Base-by-base conservation (phyloP, 2,888 invertebrate species). In the Xylota sylvarum region DNA sequence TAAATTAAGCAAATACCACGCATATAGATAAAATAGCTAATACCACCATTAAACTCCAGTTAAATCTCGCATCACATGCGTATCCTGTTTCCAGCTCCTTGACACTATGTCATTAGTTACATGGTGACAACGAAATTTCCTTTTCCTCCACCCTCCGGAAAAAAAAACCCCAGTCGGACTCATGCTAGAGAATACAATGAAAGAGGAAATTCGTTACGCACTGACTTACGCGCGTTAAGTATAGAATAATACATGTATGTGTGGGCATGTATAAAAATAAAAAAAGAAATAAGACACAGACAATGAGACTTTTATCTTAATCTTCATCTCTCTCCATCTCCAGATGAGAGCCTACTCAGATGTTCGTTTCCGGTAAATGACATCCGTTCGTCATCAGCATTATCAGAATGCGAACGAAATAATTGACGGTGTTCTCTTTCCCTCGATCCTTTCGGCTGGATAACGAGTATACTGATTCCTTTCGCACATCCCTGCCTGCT, bases 371-470 rank as follows among this genome's bases (percentile, higher is more conserved):
- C 78, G 43, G 30, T 19, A 52, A 79, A 65, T 83, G 65, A 73
- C 79, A 83, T 83, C 79, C 79, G 78, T 60, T 79, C 55, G 79
- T 73, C 83, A 79, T 83, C 50, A 67, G 60, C 58, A 83, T 73
- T 83, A 67, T 48, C 27, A n/a, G 50, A 60, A 78, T 60, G 35
- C 35, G 48, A 72, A 64, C 35, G 48, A 72, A 64, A 83, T 72
- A 82, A 82, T 78, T 83, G 72, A 65, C 27, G 43, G 50, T 72
- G 52, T 52, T 55, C 35, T 55, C 27, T 7, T 46, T 32, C 32
- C 40, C 6, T 14, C 14, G 3, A 4, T 7, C 12, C 10, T n/a
- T 37, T 52, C 19, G 4, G 23, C 1, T 37, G 27, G 30, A 5
- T 52, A 52, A 9, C 12, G 43, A 46, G 17, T 56, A 17, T 17